Conservation (phyloP, 64 coral and sea anemone genomes). For the Stichodactyla helianthus region DNA sequence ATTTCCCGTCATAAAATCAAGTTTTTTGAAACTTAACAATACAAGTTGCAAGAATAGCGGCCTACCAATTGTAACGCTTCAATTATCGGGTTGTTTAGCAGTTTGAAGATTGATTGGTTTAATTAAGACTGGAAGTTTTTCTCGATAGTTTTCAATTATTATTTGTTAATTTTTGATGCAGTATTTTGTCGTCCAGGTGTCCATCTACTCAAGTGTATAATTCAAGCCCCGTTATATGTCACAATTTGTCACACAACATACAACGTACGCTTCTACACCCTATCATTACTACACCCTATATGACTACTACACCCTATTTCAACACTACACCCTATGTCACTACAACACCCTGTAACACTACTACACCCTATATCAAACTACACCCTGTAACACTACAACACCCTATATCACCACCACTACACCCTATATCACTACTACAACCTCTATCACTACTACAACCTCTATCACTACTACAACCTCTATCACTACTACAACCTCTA, state of each 20-base stretch:
- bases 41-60: neutral
- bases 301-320: no score
- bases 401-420: no score
- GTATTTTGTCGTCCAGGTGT: neutral
- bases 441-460: no score
- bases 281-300: no score
- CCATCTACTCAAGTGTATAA: neutral
- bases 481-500: no score
- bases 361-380: no score
- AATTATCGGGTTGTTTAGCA: neutral
- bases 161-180: neutral
- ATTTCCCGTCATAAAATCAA: neutral
- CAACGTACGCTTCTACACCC: no score
- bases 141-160: neutral
- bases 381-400: no score
- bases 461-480: no score
- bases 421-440: no score
- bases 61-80: neutral
- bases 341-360: no score
- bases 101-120: neutral
- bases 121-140: neutral
- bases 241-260: neutral
- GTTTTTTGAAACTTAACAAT: neutral
- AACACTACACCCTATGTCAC: no score
- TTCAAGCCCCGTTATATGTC: neutral